These are phyloP conservation scores for Beris morrisii DNA, from an alignment of 2,888 invertebrate genomes.

Conservation along the genomic window DNA sequence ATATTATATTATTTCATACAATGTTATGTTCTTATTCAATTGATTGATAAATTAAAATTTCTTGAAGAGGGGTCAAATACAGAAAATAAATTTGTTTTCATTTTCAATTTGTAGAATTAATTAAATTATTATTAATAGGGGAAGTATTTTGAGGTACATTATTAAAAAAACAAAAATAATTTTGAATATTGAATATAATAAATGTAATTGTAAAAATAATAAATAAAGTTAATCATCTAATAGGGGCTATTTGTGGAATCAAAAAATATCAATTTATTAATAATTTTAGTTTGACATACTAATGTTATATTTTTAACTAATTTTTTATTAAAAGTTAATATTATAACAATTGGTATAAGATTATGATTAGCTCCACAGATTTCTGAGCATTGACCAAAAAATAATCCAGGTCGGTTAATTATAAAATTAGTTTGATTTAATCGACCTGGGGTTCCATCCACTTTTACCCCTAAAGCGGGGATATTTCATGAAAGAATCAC, in stretches of 20 bases:
- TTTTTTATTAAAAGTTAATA: constrained; percentile 65
- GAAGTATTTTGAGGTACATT: constrained; percentile 47
- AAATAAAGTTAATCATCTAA: constrained; percentile 59
- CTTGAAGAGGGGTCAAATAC: constrained; percentile 67
- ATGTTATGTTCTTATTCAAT: constrained; percentile 63
- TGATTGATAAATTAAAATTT: constrained; percentile 59
- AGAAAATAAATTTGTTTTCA: constrained; percentile 70
- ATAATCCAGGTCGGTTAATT: constrained; percentile 66
- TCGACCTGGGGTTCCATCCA: constrained; percentile 67
- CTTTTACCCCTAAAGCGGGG: constrained; percentile 65
- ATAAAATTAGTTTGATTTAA: constrained; percentile 66
- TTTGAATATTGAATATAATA: constrained; percentile 59
- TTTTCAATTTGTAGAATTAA: constrained; percentile 59
- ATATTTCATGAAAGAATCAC: constrained; percentile 70
- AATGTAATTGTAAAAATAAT: constrained; percentile 55
- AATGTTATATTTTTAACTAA: constrained; percentile 62
- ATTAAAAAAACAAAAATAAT: constrained; percentile 58
- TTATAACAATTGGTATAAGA: constrained; percentile 75
- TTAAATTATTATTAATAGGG: constrained; percentile 45
- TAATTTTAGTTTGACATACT: constrained; percentile 71
- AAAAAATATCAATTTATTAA: constrained; percentile 63
- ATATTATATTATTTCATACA: constrained; percentile 58
- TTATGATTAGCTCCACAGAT: constrained; percentile 80
- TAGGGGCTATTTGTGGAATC: constrained; percentile 70
- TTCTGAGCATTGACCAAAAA: constrained; percentile 78